Conservation (phyloP, 2,797 vertebrate genomes). For the Clarias platycephalus region DNA sequence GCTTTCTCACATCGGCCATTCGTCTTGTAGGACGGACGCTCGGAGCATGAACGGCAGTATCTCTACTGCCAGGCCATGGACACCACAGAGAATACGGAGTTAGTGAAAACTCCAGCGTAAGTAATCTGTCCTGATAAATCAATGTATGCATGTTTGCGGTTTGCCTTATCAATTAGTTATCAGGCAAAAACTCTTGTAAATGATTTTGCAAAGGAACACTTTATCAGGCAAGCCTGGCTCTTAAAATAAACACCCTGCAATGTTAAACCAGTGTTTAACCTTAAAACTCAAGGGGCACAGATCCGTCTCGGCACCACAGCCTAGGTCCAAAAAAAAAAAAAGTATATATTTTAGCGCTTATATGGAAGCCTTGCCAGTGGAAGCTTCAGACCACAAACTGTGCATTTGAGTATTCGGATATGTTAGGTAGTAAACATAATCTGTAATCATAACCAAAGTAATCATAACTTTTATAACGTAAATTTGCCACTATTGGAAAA, state of each 20-base stretch:
- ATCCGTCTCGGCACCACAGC: too few relatives aligned
- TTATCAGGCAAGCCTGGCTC: background rate
- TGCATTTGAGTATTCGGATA: too few relatives aligned
- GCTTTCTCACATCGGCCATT: constrained; percentile 19
- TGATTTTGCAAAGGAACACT: background rate
- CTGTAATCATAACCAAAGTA: too few relatives aligned
- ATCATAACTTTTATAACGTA: too few relatives aligned
- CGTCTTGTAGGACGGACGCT: constrained; percentile 83
- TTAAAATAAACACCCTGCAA: background rate
- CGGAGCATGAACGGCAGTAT: constrained; percentile 94
- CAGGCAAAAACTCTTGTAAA: background rate
- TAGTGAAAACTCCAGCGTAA: constrained; percentile 93
- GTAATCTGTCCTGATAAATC: constrained; percentile 15
- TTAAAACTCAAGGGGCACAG: too few relatives aligned
- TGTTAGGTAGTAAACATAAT: too few relatives aligned
- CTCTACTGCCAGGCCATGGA: constrained; percentile 88
- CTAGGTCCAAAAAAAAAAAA: too few relatives aligned
- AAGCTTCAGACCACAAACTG: too few relatives aligned
- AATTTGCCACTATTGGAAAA: too few relatives aligned
- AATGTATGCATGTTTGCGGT: background rate
- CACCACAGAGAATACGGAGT: constrained; percentile 83
- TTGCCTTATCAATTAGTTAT: background rate
- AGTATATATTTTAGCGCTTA: too few relatives aligned
- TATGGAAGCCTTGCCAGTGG: too few relatives aligned
- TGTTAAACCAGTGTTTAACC: background rate